Evolutionary conservation across 2,888 invertebrate genomes (phyloP).

Genomic region (Diarsia brunnea): DNA sequence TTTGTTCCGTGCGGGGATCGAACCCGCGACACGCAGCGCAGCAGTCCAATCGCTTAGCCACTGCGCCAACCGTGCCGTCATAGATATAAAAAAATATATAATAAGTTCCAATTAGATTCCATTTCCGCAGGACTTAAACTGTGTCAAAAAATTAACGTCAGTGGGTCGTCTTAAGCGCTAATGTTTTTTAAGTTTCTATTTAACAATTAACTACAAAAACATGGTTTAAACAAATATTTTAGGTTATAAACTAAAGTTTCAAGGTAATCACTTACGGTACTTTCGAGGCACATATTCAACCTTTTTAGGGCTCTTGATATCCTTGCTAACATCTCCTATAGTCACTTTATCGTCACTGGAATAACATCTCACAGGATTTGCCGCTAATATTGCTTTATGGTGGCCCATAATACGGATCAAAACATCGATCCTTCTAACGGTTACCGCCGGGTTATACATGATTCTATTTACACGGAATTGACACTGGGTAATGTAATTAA

Average conservation of each 20-base stretch:
- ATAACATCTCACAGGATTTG: slow-evolving; percentile 85
- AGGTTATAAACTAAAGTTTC: slow-evolving; percentile 67
- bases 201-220: slow-evolving; percentile 18
- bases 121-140: neutral
- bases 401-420: slow-evolving; percentile 87
- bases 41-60: no score
- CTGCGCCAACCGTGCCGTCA: no score
- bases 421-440: slow-evolving; percentile 87
- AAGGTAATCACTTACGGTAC: slow-evolving; percentile 92
- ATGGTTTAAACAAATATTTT: slow-evolving; percentile 30
- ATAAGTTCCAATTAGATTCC: neutral
- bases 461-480: slow-evolving; percentile 58
- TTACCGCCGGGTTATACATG: slow-evolving; percentile 85
- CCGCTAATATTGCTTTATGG: slow-evolving; percentile 80
- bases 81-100: no score
- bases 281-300: slow-evolving; percentile 96
- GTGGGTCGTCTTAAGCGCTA: neutral
- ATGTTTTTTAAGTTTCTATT: neutral
- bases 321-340: slow-evolving; percentile 94
- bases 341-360: slow-evolving; percentile 91
- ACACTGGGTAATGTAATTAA: slow-evolving; percentile 33
- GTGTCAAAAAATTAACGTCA: neutral
- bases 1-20: no score
- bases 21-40: no score
- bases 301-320: slow-evolving; percentile 90